These are phyloP conservation scores for Hypothenemus hampei DNA, from an alignment of 1,140 invertebrate species.

Conservation along the genomic window DNA sequence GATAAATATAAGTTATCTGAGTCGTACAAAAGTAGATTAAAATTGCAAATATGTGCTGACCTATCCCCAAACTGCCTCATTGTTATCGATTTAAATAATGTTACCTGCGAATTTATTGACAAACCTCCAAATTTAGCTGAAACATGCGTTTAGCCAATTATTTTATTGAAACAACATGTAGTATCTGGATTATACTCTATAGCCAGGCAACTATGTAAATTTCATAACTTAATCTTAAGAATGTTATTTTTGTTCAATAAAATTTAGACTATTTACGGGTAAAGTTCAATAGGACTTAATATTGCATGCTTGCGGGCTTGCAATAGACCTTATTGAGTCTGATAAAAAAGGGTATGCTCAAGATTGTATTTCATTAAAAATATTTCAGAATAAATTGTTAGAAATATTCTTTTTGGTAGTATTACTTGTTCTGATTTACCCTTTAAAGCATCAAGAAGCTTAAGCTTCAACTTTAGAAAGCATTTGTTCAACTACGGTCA, in stretches of 20 bases:
- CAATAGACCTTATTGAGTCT: conserved; percentile 84
- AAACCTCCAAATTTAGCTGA: conserved; percentile 32
- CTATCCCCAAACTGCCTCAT: neutral
- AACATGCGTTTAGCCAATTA: conserved; percentile 56
- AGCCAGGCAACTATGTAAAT: conserved; percentile 60
- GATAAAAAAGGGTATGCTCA: conserved; percentile 72
- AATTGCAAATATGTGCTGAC: conserved; percentile 5
- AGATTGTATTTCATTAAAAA: conserved; percentile 57
- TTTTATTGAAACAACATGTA: conserved; percentile 54
- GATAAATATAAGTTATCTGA: conserved; percentile 44
- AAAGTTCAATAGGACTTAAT: conserved; percentile 78
- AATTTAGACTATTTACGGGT: conserved; percentile 78
- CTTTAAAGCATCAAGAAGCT: no score
- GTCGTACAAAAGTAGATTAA: conserved; percentile 20
- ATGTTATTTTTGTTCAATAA: conserved; percentile 79
- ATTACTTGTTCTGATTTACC: no score
- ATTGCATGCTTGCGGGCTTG: conserved; percentile 90
- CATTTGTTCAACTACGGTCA: no score
- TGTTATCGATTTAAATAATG: conserved; percentile 5
- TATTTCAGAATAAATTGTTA: no score
- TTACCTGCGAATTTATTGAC: conserved; percentile 18
- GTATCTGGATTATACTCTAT: conserved; percentile 59
- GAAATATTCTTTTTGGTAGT: no score
- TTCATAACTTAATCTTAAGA: conserved; percentile 61
- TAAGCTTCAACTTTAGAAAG: no score